Base-by-base conservation (phyloP, 1,140 invertebrate species). In the Pogonomyrmex californicus region DNA sequence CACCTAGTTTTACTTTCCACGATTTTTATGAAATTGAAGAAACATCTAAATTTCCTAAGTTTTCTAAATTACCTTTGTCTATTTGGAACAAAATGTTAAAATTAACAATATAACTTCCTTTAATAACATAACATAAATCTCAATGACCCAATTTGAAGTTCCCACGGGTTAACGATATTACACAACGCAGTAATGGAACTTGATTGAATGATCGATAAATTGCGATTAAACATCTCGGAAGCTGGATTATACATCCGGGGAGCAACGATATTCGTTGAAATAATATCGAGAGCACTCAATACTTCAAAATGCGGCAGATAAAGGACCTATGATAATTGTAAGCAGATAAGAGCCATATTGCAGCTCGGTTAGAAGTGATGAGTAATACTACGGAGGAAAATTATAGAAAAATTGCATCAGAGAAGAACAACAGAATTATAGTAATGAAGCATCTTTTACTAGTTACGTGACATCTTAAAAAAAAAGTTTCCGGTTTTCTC, bases 161-260 rank as follows among this genome's bases (percentile, higher is more conserved):
- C 54, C 17, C 23, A 49, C 54, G 49, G 38, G 71, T 65, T 77
- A 75, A 73, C 36, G 47, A 82, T 78, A 68, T 89, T 87, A 73
- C 17, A 51, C 51, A 65, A 65, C 58, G 49, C 62, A 65, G 30
- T 60, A 73, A 73, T n/a, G 60, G 68, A 73, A 70, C 79, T 41
- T 14, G 17, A 88, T 71, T 70, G 36, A 71, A 71, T 47, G 63
- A 77, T 76, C 62, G 56, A 83, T 87, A 68, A 83, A 58, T 75
- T 73, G 41, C 41, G 54, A 83, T 75, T 58, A 73, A 60, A 30
- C 41, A 36, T 33, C 51, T 73, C 54, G 68, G 49, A 73, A 73
- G 54, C 41, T 36, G 30, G 54, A 71, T 36, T 82, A 73, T 49
- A 68, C 47, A 6, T 79, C 9, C 63, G 36, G 23, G 30, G 12